phyloP scores from a whole-genome alignment of 2,797 vertebrate species.

The Lepilemur septentrionalis region DNA sequence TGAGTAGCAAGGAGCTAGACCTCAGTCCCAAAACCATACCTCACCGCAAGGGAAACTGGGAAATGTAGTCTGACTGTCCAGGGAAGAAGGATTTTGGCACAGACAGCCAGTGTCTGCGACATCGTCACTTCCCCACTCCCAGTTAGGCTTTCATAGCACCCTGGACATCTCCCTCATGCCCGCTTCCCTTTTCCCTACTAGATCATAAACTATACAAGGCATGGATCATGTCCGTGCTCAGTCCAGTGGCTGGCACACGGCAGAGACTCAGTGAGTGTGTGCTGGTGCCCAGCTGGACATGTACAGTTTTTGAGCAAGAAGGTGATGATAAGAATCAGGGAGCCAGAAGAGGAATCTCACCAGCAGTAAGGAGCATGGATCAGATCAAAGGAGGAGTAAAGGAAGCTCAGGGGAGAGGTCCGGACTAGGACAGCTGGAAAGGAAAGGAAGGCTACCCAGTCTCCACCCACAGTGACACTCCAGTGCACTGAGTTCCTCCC shows the following conservation, averaged over 20 bases:
- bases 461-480: rapidly evolving
- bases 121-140: background rate
- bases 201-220: background rate
- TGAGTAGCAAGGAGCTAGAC: background rate
- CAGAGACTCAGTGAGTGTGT: background rate
- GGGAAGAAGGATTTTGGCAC: background rate
- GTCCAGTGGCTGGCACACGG: background rate
- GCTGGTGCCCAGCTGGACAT: background rate
- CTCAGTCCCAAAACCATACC: background rate
- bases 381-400: background rate
- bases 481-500: no score
- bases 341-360: background rate
- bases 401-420: background rate
- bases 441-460: background rate
- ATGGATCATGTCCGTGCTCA: background rate
- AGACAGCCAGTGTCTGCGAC: background rate
- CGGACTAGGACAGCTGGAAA: background rate
- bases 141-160: background rate
- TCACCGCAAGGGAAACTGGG: background rate
- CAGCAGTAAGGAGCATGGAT: background rate
- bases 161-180: background rate
- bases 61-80: background rate
- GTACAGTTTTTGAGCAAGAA: background rate
- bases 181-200: background rate
- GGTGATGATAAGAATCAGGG: background rate